Conservation (phyloP, 2,888 invertebrate genomes). For the Orgyia antiqua region DNA sequence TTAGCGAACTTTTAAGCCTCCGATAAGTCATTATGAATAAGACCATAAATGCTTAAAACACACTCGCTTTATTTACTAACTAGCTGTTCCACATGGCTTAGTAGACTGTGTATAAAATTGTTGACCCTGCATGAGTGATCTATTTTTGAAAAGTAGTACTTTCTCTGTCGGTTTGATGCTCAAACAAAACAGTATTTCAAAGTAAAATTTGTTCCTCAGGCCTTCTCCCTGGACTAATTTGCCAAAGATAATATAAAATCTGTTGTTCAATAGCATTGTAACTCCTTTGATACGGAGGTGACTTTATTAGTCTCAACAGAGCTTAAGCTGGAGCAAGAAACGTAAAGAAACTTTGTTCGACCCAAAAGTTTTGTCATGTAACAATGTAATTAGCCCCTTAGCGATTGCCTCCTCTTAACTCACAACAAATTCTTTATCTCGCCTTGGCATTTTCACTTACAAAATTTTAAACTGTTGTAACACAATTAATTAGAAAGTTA, state of each 20-base stretch:
- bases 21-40: too few relatives aligned
- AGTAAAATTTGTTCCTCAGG: too few relatives aligned
- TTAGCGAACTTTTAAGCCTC: too few relatives aligned
- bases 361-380: conserved; percentile 72
- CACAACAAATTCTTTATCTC: conserved; percentile 68
- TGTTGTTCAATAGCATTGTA: conserved; percentile 42
- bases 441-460: conserved; percentile 56
- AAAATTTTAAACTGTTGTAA: conserved; percentile 48
- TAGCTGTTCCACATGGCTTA: too few relatives aligned
- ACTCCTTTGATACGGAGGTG: conserved; percentile 55
- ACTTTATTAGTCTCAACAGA: conserved; percentile 58
- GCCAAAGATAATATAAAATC: conserved; percentile 30
- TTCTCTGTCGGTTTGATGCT: too few relatives aligned
- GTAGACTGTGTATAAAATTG: too few relatives aligned
- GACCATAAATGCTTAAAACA: too few relatives aligned
- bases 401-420: conserved; percentile 53
- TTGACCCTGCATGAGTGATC: too few relatives aligned
- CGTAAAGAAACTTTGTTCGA: conserved; percentile 64
- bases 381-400: conserved; percentile 72
- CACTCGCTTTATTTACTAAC: too few relatives aligned
- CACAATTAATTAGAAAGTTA: conserved; percentile 24
- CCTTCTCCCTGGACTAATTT: conserved; percentile 4
- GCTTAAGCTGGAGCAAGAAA: conserved; percentile 51
- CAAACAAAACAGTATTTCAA: too few relatives aligned
- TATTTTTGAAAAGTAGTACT: too few relatives aligned